Evolutionary conservation across 2,888 invertebrate species (phyloP), one percentile per base, ranked within the genome.

Genomic region (Ophion costatus): DNA sequence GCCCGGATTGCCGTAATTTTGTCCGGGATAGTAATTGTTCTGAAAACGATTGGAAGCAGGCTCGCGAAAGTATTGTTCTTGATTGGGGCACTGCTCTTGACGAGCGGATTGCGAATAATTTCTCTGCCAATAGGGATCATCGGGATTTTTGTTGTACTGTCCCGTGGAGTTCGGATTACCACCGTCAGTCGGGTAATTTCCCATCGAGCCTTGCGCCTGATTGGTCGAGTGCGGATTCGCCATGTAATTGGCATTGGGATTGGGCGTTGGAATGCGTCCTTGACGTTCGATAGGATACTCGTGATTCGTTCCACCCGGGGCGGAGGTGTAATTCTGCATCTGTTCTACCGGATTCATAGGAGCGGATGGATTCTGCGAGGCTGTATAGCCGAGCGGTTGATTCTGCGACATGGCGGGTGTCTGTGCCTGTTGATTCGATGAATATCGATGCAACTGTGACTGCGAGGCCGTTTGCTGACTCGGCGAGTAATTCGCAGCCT

Each of bases 1-100:
- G 17, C 75, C 38, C 69, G 84, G 63, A 56, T 83, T 87, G 0
- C 76, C 85, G 57, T 89, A 90, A 85, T 89, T 88, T 33, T 86
- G 86, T 9, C 86, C 86, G 10, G 84, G 87, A 80, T 89, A 94
- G 87, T 95, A 95, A 51, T 93, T 94, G 42, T 89, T 92, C 74
- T 92, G 93, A 84, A 95, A 95, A 20, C 95, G 95, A 89, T 95
- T 91, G 5, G 89, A 80, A 42, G 88, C 89, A 0, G 91, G 86
- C 63, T 93, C 92, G 20, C 90, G 89, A 73, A 91, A 92, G 80
- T 92, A 93, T 7, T 90, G 84, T 84, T 93, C 92, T 70, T 83
- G 83, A 61, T 74, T 83, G 69, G 92, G 89, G 79, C 90, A 91
- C n/a, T 92, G 91, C 77, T 92, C 92, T 29, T 91, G 85, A 1